Evolutionary conservation across 1,140 invertebrate species (phyloP), one percentile per base, ranked within the genome.

Genomic region (Lepeophtheirus salmonis): DNA sequence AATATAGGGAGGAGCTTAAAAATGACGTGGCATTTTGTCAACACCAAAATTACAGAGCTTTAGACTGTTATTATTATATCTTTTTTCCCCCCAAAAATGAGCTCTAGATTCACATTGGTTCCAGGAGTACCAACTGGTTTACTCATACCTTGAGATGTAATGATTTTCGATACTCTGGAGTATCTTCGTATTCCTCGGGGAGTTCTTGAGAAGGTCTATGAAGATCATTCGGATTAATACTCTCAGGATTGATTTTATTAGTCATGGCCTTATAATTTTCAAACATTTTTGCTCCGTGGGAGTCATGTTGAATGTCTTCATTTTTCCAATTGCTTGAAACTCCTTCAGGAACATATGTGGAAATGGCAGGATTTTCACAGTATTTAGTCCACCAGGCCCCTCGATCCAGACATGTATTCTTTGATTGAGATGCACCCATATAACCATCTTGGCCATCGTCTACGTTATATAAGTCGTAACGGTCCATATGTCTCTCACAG

Each of bases 221-320:
- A 10, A 52, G n/a, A 21, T 52, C 16, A 22, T 52, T 16, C 21
- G 56, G 56, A 4, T 58, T 30, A 17, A 58, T 20, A 14, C 18
- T 24, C 18, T 58, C 56, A 16, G 56, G 56, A 49, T 58, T 58
- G 16, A 58, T 58, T 14, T 58, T 49, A 21, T 58, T 58, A 6
- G 10, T 48, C n/a, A 6, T n/a, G 24, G 20, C 17, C 4, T 30
- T 16, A 18, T 14, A 10, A 18, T 49, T 24, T 17, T 58, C 56
- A 58, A 58, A 58, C 56, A 58, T 58, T 58, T 24, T 58, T 4
- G 16, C 56, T 50, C 56, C 56, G 30, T 58, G 56, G n/a, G 16
- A 22, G 56, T 58, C 56, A 58, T 58, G 56, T 24, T 24, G 18
- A 21, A 58, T 58, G 12, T 26, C 18, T 12, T 58, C 56, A 58